A percentile compares a stretch with the other conserved stretches of the same genome.
Conservation (phyloP, 2,797 vertebrate genomes). For the Microchirus variegatus region DNA sequence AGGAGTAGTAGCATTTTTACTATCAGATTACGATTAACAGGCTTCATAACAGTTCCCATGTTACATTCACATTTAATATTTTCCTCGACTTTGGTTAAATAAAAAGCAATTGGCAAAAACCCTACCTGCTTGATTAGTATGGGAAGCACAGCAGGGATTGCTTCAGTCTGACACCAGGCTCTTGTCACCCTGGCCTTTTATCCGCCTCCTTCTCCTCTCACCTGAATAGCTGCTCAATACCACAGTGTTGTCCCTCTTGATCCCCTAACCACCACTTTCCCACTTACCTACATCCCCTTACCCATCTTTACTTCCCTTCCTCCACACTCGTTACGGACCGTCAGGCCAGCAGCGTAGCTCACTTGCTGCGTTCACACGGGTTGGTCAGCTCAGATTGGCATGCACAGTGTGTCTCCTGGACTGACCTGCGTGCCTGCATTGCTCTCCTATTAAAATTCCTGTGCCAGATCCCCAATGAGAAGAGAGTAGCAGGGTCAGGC, state of each 20-base stretch:
- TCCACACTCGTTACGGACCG: conserved; percentile 58
- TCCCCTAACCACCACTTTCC: conserved; percentile 52
- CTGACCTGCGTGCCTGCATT: conserved; percentile 71
- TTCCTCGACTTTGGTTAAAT: conserved; percentile 25
- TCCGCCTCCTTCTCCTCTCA: conserved; percentile 38
- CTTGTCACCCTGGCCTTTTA: conserved; percentile 43
- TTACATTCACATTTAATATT: conserved; percentile 20
- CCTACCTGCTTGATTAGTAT: conserved; percentile 48
- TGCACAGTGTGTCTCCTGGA: conserved; percentile 68
- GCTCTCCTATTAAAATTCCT: conserved; percentile 80
- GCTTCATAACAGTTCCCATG: conserved; percentile 13
- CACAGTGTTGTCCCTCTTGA: conserved; percentile 59
- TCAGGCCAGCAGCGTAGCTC: conserved; percentile 50
- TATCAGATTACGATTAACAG: conserved; percentile 32
- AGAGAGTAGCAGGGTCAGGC: conserved; percentile 72
- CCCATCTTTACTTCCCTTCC: conserved; percentile 35
- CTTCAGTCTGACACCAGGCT: conserved; percentile 37
- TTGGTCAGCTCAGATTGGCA: conserved; percentile 77
- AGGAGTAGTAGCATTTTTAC: conserved; percentile 21
- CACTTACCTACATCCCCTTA: conserved; percentile 45
- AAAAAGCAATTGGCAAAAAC: conserved; percentile 26
- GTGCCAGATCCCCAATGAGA: conserved; percentile 77
- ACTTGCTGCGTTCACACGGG: conserved; percentile 60
- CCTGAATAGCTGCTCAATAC: conserved; percentile 56
- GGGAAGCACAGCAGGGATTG: conserved; percentile 22